phyloP scores from a whole-genome alignment of 2,888 invertebrate species.

The Enchytraeus crypticus region DNA sequence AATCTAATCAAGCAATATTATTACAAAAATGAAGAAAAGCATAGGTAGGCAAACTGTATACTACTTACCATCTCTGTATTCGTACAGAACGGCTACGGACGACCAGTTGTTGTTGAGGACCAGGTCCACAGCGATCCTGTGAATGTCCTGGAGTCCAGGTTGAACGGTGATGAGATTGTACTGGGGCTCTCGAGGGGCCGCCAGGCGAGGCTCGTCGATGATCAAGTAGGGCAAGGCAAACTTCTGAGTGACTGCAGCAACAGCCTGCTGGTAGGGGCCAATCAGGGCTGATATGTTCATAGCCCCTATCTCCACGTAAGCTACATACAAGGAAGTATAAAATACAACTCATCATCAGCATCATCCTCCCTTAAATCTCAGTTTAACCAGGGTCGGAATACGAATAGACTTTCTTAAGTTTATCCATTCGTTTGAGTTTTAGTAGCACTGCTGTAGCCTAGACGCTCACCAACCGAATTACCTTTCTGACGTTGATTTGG shows the following conservation, averaged over 20 bases:
- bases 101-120: constrained; percentile 13
- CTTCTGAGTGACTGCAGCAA: constrained; percentile 33
- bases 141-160: constrained; percentile 15
- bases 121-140: constrained; percentile 14
- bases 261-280: constrained; percentile 34
- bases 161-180: constrained; percentile 22
- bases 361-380: too few species aligned
- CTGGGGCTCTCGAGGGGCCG: constrained; percentile 11
- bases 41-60: too few species aligned
- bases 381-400: too few species aligned
- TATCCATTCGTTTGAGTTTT: background rate
- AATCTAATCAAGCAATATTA: background rate
- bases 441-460: too few species aligned
- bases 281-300: constrained; percentile 32
- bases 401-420: too few species aligned
- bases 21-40: background rate
- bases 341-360: too few species aligned
- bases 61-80: constrained; percentile 17
- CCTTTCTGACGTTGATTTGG: too few species aligned
- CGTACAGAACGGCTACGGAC: constrained; percentile 18
- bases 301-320: constrained; percentile 23
- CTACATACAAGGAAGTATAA: constrained; percentile 2
- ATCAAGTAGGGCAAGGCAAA: constrained; percentile 38
- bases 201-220: constrained; percentile 23
- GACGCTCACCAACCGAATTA: too few species aligned